Conservation (phyloP, 1,140 invertebrate species). For the Drosophila funebris region DNA sequence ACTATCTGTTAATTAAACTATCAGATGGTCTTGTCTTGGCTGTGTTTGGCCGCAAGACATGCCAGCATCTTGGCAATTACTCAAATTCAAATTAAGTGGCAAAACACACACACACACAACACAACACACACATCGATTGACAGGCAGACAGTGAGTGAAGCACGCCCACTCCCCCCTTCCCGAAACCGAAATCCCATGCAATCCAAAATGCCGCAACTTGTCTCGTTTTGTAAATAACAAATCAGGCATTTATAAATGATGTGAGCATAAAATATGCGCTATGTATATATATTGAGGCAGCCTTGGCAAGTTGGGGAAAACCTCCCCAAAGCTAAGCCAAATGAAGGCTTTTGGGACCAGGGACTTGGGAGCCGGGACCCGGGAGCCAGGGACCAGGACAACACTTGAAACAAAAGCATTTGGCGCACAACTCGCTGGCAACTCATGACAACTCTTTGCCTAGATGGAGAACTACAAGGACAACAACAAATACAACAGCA, state of each 20-base stretch:
- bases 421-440: conserved; percentile 56
- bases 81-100: conserved; percentile 81
- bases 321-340: conserved; percentile 29
- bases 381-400: too few relatives aligned
- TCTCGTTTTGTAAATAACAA: conserved; percentile 83
- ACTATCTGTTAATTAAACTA: too few relatives aligned
- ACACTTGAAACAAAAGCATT: conserved; percentile 73
- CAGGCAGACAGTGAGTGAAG: conserved; percentile 11
- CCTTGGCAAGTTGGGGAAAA: background rate
- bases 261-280: conserved; percentile 74
- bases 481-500: too few relatives aligned
- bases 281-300: conserved; percentile 24
- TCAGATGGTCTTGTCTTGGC: background rate
- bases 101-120: conserved; percentile 44
- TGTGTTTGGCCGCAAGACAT: conserved; percentile 30
- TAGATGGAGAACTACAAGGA: conserved; percentile 5
- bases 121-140: conserved; percentile 23
- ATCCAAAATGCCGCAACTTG: conserved; percentile 72
- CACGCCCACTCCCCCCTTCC: background rate
- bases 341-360: conserved; percentile 1
- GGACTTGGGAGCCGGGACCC: too few relatives aligned
- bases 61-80: conserved; percentile 67
- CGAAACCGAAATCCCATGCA: conserved; percentile 49
- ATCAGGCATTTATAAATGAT: conserved; percentile 84
- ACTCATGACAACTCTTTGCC: conserved; percentile 54